Percentiles rank a stretch among this genome's conserved stretches.
phyloP scores from a whole-genome alignment of 1,140 invertebrate species.

The Physella acuta region DNA sequence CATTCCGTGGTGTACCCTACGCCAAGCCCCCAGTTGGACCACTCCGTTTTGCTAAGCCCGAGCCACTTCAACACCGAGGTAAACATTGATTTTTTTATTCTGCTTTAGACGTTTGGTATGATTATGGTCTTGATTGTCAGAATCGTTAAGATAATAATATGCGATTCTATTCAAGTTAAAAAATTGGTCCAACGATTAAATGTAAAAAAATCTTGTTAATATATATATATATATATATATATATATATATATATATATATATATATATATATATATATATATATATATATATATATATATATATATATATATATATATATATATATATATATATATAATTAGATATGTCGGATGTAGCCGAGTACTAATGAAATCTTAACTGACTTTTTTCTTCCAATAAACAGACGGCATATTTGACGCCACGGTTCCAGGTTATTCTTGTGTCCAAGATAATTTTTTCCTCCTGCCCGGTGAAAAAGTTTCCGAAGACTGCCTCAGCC shows the following conservation, averaged over 20 bases:
- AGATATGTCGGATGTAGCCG: background rate
- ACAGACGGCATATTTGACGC: background rate
- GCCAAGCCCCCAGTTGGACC: slow-evolving; percentile 5
- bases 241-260: slow-evolving; percentile 5
- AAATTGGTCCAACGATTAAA: no score
- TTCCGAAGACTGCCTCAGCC: background rate
- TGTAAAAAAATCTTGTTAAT: no score
- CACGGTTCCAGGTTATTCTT: background rate
- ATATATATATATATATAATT: slow-evolving; percentile 2
- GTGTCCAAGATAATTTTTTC: background rate
- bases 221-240: slow-evolving; percentile 5
- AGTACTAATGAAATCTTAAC: no score
- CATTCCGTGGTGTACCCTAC: slow-evolving; percentile 12
- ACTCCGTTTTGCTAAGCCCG: background rate
- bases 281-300: slow-evolving; percentile 5
- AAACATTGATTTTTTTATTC: background rate
- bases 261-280: slow-evolving; percentile 5
- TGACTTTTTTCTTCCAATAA: no score
- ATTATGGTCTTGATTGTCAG: no score
- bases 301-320: slow-evolving; percentile 5
- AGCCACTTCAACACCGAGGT: background rate
- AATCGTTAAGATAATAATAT: no score
- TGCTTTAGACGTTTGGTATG: no score
- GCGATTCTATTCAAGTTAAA: no score
- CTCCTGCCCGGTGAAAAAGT: background rate